Conservation (phyloP, 23 tunicate genomes). For the Trididemnum clinides region DNA sequence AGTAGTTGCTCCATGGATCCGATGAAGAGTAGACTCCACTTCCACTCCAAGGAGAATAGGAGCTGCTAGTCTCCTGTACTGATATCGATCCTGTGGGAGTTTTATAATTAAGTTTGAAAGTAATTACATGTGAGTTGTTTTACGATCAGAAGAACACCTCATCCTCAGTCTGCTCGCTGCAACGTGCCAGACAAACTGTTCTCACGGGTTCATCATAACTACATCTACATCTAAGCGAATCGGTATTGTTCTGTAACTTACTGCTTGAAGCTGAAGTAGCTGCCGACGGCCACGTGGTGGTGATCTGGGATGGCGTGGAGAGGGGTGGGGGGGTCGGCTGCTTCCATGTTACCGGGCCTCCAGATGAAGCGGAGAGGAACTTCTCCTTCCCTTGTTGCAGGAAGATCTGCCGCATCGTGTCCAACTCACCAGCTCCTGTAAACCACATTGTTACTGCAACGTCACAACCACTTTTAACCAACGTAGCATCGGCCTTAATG, state of each 20-base stretch:
- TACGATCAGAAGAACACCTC: too few relatives aligned
- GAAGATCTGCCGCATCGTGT: constrained; percentile 90
- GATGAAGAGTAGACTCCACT: constrained; percentile 18
- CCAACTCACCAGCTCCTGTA: constrained; percentile 84
- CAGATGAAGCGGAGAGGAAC: constrained; percentile 55
- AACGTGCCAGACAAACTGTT: too few relatives aligned
- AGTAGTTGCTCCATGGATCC: constrained; percentile 18
- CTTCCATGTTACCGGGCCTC: constrained; percentile 80
- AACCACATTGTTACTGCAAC: too few relatives aligned
- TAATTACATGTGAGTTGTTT: too few relatives aligned
- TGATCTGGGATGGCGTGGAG: not conserved
- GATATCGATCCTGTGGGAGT: not conserved
- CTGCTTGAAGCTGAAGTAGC: too few relatives aligned
- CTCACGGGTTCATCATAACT: too few relatives aligned
- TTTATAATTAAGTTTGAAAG: not conserved
- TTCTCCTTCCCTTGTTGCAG: constrained; percentile 91
- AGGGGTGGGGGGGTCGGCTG: constrained; percentile 64
- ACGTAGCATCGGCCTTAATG: too few relatives aligned
- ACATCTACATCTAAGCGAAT: too few relatives aligned
- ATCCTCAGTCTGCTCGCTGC: too few relatives aligned
- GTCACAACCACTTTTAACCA: too few relatives aligned
- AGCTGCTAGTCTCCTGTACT: constrained; percentile 45
- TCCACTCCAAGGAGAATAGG: constrained; percentile 63
- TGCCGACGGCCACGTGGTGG: constrained; percentile 6
- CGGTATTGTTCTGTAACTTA: too few relatives aligned